Base-by-base conservation (phyloP, 2,888 invertebrate species). In the Marronus borbonicus region DNA sequence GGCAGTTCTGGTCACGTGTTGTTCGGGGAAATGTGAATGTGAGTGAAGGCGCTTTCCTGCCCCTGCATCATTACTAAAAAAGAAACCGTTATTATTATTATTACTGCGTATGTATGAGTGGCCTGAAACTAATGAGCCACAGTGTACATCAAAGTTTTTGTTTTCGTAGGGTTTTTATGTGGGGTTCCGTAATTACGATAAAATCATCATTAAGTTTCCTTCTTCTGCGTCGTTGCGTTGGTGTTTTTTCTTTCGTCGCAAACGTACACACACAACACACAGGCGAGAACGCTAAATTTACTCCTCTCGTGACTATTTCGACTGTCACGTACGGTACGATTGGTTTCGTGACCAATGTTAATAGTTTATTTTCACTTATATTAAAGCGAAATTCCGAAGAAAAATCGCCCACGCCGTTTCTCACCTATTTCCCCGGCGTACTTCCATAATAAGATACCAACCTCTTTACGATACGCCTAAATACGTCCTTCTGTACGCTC, bases 301-400 rank as follows among this genome's bases (percentile, higher is more conserved):
- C 44, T 20, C 1, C 49, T 66, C 49, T 39, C 72, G 58, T 72
- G 72, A 72, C 58, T 58, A 58, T 72, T 58, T 58, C 36, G 39
- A 44, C 14, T 39, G 58, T 58, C 58, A 72, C 55, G 55, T 55
- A 39, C 58, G 58, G 14, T 58, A 20, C 24, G 72, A 72, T 72
- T 72, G 72, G 39, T 72, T 72, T 72, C 72, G 72, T 72, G 72
- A 72, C 72, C 20, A 39, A 36, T 28, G 58, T 36, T 72, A 72
- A 72, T 72, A 72, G 72, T 72, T 72, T 72, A 72, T 72, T 72
- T 58, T 39, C 72, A 72, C 58, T 72, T 55, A 72, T 72, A 58
- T 72, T 72, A 58, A 72, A 58, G 20, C 50, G 72, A 58, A 36
- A 72, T 39, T 8, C 72, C 58, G 72, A 58, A 58, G 60, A 60